Percentiles rank a stretch among this genome's conserved stretches.
Evolutionary conservation across 2,797 vertebrate genomes (phyloP).

Genomic region (Gallinago stenura): DNA sequence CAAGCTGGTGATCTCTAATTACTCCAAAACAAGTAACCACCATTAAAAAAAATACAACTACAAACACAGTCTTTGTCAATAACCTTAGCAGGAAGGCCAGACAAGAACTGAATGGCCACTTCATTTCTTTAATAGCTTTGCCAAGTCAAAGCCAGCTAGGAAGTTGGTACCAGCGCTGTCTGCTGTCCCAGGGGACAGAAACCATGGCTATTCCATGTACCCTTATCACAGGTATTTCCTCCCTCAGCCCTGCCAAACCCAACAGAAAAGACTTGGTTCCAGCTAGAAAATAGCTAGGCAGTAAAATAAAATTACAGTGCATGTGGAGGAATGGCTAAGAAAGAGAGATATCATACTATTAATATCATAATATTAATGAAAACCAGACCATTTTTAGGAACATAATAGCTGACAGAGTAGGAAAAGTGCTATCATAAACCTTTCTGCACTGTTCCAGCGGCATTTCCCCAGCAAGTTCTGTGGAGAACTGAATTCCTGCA

Average conservation of each 20-base stretch:
- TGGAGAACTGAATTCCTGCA: neutral
- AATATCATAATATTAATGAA: accelerated
- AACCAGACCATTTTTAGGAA: neutral
- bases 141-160: neutral
- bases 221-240: neutral
- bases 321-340: neutral
- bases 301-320: neutral
- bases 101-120: neutral
- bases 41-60: neutral
- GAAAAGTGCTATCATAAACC: neutral
- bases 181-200: neutral
- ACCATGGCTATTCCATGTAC: neutral
- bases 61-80: neutral
- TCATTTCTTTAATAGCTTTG: neutral
- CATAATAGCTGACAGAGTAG: accelerated
- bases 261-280: neutral
- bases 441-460: neutral
- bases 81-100: neutral
- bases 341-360: neutral
- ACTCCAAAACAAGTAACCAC: neutral
- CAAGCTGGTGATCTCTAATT: neutral
- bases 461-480: neutral
- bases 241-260: neutral
- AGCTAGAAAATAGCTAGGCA: neutral
- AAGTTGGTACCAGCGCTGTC: neutral